Conservation (phyloP, 2,888 invertebrate genomes). For the Pseudolycoriella hygida region DNA sequence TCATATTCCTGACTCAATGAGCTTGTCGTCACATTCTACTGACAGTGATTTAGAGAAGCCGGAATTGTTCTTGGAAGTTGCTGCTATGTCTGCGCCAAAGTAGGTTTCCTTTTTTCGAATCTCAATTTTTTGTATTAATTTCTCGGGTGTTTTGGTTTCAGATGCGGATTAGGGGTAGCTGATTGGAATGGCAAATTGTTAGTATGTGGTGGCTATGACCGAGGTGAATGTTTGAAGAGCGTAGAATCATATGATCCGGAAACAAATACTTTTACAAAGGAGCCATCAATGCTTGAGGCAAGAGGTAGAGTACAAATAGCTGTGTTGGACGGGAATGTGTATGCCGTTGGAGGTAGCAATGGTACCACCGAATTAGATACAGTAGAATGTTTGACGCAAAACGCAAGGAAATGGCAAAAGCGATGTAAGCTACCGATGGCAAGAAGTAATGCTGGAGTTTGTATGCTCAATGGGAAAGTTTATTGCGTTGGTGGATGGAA, state of each 20-base stretch:
- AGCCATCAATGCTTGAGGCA: constrained; percentile 53
- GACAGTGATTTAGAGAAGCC: constrained; percentile 16
- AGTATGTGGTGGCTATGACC: constrained; percentile 71
- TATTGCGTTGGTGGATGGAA: constrained; percentile 70
- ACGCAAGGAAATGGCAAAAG: constrained; percentile 33
- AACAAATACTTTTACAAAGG: constrained; percentile 46
- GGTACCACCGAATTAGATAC: constrained; percentile 64
- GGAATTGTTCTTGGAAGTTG: constrained; percentile 36
- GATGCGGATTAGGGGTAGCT: constrained; percentile 62
- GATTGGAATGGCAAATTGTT: constrained; percentile 50
- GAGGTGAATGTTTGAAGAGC: constrained; percentile 60
- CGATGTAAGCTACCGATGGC: constrained; percentile 39
- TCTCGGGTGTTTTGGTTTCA: too few species aligned
- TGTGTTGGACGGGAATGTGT: constrained; percentile 46
- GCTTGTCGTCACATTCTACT: not conserved
- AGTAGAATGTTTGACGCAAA: constrained; percentile 35
- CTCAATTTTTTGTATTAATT: too few species aligned
- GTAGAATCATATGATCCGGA: constrained; percentile 58
- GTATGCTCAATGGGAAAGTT: constrained; percentile 42
- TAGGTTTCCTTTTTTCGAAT: too few species aligned
- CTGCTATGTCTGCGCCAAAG: constrained; percentile 44
- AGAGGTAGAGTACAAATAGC: constrained; percentile 67
- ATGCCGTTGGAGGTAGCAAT: constrained; percentile 67
- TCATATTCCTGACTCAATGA: constrained; percentile 17
- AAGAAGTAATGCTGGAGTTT: constrained; percentile 51